Conservation (phyloP, 1,140 invertebrate species). For the honey bee (Apis mellifera) region DNA sequence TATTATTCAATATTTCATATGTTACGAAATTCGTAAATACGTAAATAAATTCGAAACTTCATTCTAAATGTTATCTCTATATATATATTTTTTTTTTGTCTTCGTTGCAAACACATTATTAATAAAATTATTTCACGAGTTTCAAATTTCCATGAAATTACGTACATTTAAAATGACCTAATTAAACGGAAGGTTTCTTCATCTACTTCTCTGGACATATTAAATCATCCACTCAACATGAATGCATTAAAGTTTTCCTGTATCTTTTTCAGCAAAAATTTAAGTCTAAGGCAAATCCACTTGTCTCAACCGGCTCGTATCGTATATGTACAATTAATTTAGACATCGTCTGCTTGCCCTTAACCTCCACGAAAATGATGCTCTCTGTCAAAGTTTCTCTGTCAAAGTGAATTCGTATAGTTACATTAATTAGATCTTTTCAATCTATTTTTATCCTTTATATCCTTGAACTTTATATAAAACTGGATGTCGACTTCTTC, state of each 20-base stretch:
- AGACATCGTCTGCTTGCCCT: not conserved
- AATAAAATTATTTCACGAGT: not conserved
- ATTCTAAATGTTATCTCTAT: not conserved
- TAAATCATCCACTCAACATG: conserved; percentile 19
- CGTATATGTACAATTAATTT: not conserved
- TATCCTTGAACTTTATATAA: not conserved
- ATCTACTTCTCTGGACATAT: not conserved
- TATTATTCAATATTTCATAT: too few relatives aligned
- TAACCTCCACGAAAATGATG: not conserved
- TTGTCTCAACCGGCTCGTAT: not conserved
- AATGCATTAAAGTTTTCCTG: conserved; percentile 22
- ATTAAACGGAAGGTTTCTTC: not conserved
- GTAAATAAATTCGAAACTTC: not conserved
- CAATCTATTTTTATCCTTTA: not conserved
- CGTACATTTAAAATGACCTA: conserved; percentile 10
- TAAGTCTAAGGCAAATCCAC: conserved; percentile 20
- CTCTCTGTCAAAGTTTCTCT: not conserved
- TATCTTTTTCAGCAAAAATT: conserved; percentile 6
- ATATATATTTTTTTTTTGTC: not conserved
- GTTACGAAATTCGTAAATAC: not conserved
- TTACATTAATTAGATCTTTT: conserved; percentile 20
- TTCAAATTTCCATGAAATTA: not conserved
- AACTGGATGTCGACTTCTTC: not conserved
- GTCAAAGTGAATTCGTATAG: not conserved
- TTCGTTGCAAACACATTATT: not conserved